Evolutionary conservation across 2,797 vertebrate species (phyloP), one percentile per base, ranked within the genome.

Genomic region (Graptemys geographica): DNA sequence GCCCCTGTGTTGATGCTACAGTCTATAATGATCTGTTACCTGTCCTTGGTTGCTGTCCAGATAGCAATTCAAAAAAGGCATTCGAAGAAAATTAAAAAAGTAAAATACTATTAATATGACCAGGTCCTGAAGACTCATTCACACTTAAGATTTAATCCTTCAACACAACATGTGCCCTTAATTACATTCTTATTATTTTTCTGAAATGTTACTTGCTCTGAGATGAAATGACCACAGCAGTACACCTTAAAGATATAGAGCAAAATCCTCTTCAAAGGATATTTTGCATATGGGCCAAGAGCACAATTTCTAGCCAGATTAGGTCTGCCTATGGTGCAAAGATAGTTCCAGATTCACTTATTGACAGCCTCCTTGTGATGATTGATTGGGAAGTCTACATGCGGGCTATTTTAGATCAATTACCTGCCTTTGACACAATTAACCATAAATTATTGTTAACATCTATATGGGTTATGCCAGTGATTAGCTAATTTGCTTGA

Each of bases 371-470:
- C 13, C 84, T 84, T 44, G 33, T 62, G 25, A 11, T 56, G 52
- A 92, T 84, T 47, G 51, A 80, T 33, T 62, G 88, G 79, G 92
- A 95, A 87, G 49, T 7, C 8, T n/a, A 92, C 12, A 85, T 55
- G 88, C 53, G 31, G 2, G 53, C 55, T 23, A n/a, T 90, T 87
- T 78, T 7, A 72, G 25, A 83, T 16, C 37, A 56, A 15, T 37
- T 82, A 83, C 52, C 15, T 57, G 31, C n/a, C 27, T 94, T 90
- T 53, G 55, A 89, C 37, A 52, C 3, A 55, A 25, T 9, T 7
- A 79, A 6, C 0, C 0, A 5, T 91, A 28, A 4, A 47, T 11
- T n/a, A 56, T 62, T 69, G 41, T 3, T 83, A 27, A 3, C 44
- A 90, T 21, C 16, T 52, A 82, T 7, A 5, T 49, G n/a, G n/a